Percentiles rank a stretch among this genome's conserved stretches.
Evolutionary conservation across 1,140 invertebrate species (phyloP).

Genomic region (Phocides pigmalion): DNA sequence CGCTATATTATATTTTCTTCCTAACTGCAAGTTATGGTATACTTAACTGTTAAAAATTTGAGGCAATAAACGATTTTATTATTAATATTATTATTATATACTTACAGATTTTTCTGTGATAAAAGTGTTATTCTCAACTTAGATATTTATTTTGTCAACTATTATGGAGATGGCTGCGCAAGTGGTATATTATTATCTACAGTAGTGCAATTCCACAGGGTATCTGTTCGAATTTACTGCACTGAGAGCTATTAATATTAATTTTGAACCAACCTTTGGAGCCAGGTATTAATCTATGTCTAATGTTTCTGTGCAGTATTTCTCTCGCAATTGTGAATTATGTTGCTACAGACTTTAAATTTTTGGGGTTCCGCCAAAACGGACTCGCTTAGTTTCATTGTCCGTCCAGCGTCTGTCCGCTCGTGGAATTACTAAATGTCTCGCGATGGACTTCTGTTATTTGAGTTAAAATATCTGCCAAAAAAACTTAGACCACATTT

Average conservation of each 20-base stretch:
- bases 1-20: too few species aligned
- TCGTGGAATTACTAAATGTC: constrained; percentile 21
- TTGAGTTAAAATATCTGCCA: constrained; percentile 6
- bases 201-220: too few species aligned
- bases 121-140: too few species aligned
- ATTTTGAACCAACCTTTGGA: constrained; percentile 33
- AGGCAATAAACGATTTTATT: too few species aligned
- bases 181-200: too few species aligned
- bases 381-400: constrained; percentile 13
- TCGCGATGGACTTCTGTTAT: constrained; percentile 16
- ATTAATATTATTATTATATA: too few species aligned
- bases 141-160: too few species aligned
- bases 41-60: too few species aligned
- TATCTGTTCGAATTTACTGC: constrained; percentile 11
- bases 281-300: constrained; percentile 35
- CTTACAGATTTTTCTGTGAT: too few species aligned
- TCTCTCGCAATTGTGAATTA: constrained; percentile 25
- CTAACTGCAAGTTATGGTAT: too few species aligned
- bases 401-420: constrained; percentile 19
- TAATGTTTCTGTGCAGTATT: constrained; percentile 19
- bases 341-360: constrained; percentile 24
- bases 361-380: constrained; percentile 28
- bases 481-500: neutral
- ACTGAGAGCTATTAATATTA: constrained; percentile 42
- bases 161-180: too few species aligned